Conservation (phyloP, 2,113 vertebrate genomes). For the Leucopsar rothschildi region DNA sequence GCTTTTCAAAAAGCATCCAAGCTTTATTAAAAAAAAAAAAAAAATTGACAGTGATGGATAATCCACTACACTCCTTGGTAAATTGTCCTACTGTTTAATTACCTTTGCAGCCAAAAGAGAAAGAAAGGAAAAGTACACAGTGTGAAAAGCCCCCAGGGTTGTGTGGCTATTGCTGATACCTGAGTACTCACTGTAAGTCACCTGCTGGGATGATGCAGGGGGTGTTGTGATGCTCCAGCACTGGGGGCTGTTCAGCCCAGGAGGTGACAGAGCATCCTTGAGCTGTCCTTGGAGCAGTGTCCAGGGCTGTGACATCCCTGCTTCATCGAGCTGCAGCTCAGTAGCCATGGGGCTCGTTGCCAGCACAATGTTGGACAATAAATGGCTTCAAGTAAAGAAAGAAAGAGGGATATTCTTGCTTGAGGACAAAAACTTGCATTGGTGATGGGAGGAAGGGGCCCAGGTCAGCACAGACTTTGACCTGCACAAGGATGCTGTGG, state of each 20-base stretch:
- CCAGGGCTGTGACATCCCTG: rapidly evolving
- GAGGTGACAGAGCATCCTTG: rapidly evolving
- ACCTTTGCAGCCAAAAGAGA: background rate
- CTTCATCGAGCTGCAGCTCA: background rate
- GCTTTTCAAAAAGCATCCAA: background rate
- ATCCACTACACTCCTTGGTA: background rate
- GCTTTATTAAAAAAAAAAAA: background rate
- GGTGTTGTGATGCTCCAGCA: background rate
- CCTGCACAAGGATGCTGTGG: background rate
- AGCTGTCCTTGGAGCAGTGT: rapidly evolving
- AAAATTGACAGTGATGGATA: slow-evolving; percentile 33
- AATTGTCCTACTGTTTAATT: slow-evolving; percentile 44
- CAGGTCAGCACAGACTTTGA: background rate
- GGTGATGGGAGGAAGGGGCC: background rate
- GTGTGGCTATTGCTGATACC: background rate
- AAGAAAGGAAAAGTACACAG: background rate
- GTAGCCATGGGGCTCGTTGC: background rate
- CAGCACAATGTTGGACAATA: rapidly evolving
- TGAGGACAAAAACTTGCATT: background rate
- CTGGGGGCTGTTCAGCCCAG: background rate
- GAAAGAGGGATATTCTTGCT: background rate
- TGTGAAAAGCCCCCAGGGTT: background rate
- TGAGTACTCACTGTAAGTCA: rapidly evolving
- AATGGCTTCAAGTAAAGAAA: background rate
- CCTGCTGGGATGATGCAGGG: background rate